phyloP scores from a whole-genome alignment of 1,140 invertebrate genomes.

The Oryzaephilus surinamensis region DNA sequence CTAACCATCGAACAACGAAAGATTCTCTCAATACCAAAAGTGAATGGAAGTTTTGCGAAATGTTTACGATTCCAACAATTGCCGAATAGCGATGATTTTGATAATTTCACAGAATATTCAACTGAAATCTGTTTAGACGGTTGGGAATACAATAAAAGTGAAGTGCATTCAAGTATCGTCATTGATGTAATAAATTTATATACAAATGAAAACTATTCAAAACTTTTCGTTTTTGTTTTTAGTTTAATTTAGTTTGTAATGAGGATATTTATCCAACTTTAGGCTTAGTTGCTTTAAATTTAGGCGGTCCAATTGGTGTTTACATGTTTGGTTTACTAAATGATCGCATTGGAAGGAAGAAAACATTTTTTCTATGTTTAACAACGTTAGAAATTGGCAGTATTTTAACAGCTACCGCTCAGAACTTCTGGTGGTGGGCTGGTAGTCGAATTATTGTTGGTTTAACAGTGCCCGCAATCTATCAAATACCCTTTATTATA shows the following conservation, averaged over 20 bases:
- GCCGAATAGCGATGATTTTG: too few species aligned
- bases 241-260: conserved; percentile 81
- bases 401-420: conserved; percentile 60
- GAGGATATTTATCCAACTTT: conserved; percentile 74
- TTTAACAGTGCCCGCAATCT: conserved; percentile 82
- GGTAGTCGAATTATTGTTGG: conserved; percentile 67
- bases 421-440: conserved; percentile 73
- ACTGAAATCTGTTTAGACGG: conserved; percentile 63
- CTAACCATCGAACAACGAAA: conserved; percentile 48
- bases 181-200: conserved; percentile 59
- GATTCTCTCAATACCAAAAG: conserved; percentile 53
- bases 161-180: conserved; percentile 64
- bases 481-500: conserved; percentile 90
- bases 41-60: conserved; percentile 43
- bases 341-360: conserved; percentile 69
- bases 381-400: conserved; percentile 66
- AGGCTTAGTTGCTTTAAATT: conserved; percentile 68
- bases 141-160: conserved; percentile 66
- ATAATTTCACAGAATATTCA: too few species aligned
- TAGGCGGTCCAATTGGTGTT: conserved; percentile 75
- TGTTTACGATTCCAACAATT: conserved; percentile 57
- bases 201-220: not conserved
- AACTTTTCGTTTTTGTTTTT: conserved; percentile 21
- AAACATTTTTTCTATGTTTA: conserved; percentile 73
- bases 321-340: conserved; percentile 75